Evolutionary conservation across 2,113 vertebrate genomes (phyloP).

Genomic region (Callipepla californica): DNA sequence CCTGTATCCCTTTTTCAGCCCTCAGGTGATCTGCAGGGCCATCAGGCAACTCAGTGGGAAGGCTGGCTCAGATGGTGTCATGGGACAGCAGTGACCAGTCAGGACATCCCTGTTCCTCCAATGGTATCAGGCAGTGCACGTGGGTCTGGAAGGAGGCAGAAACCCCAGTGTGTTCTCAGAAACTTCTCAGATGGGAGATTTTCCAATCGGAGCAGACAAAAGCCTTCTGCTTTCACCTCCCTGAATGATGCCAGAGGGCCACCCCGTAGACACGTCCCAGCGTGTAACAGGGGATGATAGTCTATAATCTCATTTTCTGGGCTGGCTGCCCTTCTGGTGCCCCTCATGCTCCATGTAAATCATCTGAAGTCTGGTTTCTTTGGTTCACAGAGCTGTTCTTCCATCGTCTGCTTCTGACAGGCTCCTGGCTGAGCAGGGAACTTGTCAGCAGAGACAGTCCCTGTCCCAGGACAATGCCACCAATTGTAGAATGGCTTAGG

Average conservation of each 20-base stretch:
- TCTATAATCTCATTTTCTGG: slow-evolving; percentile 71
- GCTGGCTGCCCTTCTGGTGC: slow-evolving; percentile 52
- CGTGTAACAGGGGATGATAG: slow-evolving; percentile 46
- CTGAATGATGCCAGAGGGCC: background rate
- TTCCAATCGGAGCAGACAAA: slow-evolving; percentile 22
- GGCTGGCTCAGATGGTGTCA: rapidly evolving
- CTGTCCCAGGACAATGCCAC: background rate
- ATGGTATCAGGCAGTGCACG: background rate
- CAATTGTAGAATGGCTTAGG: background rate
- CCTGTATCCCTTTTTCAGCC: background rate
- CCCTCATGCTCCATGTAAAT: slow-evolving; percentile 59
- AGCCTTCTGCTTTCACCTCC: slow-evolving; percentile 42
- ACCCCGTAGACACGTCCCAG: slow-evolving; percentile 41
- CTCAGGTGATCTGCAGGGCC: background rate
- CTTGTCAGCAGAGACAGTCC: background rate
- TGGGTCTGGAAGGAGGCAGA: background rate
- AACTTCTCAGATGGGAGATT: background rate
- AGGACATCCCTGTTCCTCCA: background rate
- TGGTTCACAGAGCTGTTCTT: background rate
- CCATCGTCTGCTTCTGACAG: background rate
- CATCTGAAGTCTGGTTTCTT: slow-evolving; percentile 15
- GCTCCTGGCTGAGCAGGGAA: background rate
- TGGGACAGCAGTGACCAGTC: background rate
- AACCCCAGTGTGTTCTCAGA: background rate
- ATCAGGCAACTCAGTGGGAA: too few species aligned